Evolutionary conservation across 2,113 vertebrate species (phyloP).

Genomic region (Dendrocopos noguchii): DNA sequence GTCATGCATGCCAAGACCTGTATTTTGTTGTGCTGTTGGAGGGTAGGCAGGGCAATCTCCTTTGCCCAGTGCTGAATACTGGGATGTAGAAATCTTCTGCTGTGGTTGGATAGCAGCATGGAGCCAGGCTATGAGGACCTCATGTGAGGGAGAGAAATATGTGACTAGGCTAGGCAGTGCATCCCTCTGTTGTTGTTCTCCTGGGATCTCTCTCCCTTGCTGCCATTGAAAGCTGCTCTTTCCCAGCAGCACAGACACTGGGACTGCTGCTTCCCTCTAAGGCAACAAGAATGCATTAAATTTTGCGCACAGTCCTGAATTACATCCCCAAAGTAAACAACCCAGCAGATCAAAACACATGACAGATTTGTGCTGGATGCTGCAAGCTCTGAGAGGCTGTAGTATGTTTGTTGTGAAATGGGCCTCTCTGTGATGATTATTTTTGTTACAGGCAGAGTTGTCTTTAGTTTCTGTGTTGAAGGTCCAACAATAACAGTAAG

Average conservation of each 20-base stretch:
- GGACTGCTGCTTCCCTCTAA: neutral
- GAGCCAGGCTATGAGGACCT: neutral
- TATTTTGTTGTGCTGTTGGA: neutral
- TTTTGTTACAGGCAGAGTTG: conserved; percentile 60
- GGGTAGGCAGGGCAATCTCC: neutral
- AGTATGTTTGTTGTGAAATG: conserved; percentile 28
- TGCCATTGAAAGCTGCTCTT: neutral
- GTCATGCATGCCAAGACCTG: fast-evolving
- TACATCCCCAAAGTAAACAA: conserved; percentile 5
- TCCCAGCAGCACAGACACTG: neutral
- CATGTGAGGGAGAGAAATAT: neutral
- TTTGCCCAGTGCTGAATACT: neutral
- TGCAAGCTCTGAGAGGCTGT: conserved; percentile 3
- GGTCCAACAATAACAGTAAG: conserved; percentile 54
- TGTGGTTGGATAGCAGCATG: neutral
- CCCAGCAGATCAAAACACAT: neutral
- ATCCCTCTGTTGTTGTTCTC: neutral
- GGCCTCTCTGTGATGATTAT: conserved; percentile 45
- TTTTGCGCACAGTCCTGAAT: neutral
- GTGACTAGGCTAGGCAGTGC: neutral
- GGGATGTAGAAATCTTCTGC: neutral
- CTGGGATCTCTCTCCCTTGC: neutral
- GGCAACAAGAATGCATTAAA: neutral
- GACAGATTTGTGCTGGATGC: neutral
- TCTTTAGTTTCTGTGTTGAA: conserved; percentile 48